Percentiles rank a stretch among this genome's conserved stretches.
These are phyloP conservation scores for Drosophila lacicola DNA, from an alignment of 2,888 invertebrate genomes.

Conservation along the genomic window DNA sequence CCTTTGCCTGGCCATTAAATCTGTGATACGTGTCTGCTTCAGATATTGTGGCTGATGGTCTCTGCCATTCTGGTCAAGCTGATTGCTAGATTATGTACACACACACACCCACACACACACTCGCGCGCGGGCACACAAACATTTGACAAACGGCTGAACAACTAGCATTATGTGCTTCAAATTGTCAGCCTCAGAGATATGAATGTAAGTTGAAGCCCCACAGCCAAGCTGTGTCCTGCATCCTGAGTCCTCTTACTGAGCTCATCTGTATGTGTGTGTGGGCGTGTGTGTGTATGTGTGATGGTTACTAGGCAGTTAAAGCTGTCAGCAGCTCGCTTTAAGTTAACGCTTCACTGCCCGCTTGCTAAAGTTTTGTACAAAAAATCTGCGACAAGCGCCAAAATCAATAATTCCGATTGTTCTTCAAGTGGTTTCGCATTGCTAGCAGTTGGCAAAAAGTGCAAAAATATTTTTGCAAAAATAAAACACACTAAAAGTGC, in stretches of 20 bases:
- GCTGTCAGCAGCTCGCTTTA: conserved; percentile 48
- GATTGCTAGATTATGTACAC: conserved; percentile 70
- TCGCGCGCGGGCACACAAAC: conserved; percentile 2
- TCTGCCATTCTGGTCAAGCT: conserved; percentile 32
- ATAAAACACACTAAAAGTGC: conserved; percentile 37
- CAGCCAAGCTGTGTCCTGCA: conserved; percentile 10
- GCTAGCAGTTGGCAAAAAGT: conserved; percentile 33
- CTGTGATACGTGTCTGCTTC: conserved; percentile 69
- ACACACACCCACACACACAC: conserved; percentile 9
- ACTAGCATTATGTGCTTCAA: conserved; percentile 65
- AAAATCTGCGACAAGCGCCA: conserved; percentile 67
- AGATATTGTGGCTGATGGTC: conserved; percentile 34
- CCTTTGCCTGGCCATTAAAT: conserved; percentile 78
- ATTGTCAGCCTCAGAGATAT: conserved; percentile 61
- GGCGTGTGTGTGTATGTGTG: conserved; percentile 24
- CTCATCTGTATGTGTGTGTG: conserved; percentile 11
- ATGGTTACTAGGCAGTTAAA: conserved; percentile 51
- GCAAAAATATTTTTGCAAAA: conserved; percentile 33
- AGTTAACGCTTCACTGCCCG: conserved; percentile 24
- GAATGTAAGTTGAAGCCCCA: conserved; percentile 53
- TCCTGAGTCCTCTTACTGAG: conserved; percentile 1
- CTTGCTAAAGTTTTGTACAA: conserved; percentile 27
- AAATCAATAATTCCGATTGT: conserved; percentile 67
- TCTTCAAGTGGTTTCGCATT: conserved; percentile 66
- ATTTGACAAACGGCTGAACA: conserved; percentile 44